Evolutionary conservation across 2,113 vertebrate species (phyloP).

Genomic region (Onychorhynchus coronatus): DNA sequence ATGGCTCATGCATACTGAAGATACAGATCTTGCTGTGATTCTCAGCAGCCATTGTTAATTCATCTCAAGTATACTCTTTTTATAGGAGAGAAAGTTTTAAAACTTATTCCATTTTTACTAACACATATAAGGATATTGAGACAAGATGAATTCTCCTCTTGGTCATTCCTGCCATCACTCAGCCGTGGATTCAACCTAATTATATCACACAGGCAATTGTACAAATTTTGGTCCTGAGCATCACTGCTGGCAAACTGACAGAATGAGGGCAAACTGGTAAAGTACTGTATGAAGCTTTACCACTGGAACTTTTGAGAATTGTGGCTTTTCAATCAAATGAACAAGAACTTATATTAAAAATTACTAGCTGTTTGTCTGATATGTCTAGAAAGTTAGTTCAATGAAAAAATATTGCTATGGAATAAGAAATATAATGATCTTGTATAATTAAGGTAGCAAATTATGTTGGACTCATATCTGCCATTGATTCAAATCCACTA

Average conservation of each 20-base stretch:
- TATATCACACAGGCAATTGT: neutral
- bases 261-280: neutral
- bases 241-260: neutral
- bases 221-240: neutral
- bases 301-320: neutral
- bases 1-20: neutral
- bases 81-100: neutral
- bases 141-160: neutral
- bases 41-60: neutral
- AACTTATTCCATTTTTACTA: neutral
- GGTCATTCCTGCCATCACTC: neutral
- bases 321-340: neutral
- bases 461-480: neutral
- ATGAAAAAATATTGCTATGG: neutral
- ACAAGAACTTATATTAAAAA: neutral
- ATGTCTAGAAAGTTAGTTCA: neutral
- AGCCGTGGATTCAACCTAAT: neutral
- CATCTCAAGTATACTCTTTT: neutral
- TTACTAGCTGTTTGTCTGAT: neutral
- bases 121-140: neutral
- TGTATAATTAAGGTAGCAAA: neutral
- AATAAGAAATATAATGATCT: neutral
- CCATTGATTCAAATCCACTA: neutral
- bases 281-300: neutral
- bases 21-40: neutral